Evolutionary conservation across 2,888 invertebrate genomes (phyloP), one percentile per base, ranked within the genome.

Genomic region (Thelaira solivaga): DNA sequence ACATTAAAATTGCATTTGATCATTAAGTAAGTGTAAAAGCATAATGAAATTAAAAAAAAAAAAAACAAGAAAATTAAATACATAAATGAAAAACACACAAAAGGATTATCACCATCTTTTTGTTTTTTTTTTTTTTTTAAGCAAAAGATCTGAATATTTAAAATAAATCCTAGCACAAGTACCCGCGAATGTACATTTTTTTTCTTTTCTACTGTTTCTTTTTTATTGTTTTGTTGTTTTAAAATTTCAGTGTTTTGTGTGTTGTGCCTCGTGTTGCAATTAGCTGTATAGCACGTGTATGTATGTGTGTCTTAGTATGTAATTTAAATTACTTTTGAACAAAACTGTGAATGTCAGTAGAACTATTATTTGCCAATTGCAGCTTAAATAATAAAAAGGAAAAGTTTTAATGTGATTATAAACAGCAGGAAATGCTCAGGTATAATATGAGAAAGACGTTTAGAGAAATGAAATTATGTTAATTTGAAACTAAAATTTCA

Each of bases 1-100:
- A 65, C 69, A 78, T 78, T 78, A 69, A 74, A 74, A 74, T 61
- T 65, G 39, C 64, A 69, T 69, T 78, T 74, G 18, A 41, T 78
- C 39, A 34, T 61, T 71, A 59, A 64, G 4, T 24, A 26, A 59
- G n/a, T n/a, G n/a, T n/a, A n/a, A n/a, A n/a, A n/a, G n/a, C n/a
- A n/a, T n/a, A n/a, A n/a, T n/a, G n/a, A n/a, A n/a, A n/a, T n/a
- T n/a, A 29, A 53, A 36, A 18, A 13, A 31, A 31, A 2, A 45
- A 4, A 20, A 34, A 47, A 20, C 4, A 3, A 29, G 20, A 13
- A 45, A 31, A 53, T 18, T 3, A 45, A 26, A 22, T 16, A 49
- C 51, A 73, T 34, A 43, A 65, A 51, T 10, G n/a, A 24, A 26
- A 39, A 53, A 62, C 39, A 57, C 1, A 51, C 64, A 59, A 77